A percentile compares a stretch with the other conserved stretches of the same genome.
phyloP scores from a whole-genome alignment of 2,888 invertebrate genomes.

The Rosalia funebris region DNA sequence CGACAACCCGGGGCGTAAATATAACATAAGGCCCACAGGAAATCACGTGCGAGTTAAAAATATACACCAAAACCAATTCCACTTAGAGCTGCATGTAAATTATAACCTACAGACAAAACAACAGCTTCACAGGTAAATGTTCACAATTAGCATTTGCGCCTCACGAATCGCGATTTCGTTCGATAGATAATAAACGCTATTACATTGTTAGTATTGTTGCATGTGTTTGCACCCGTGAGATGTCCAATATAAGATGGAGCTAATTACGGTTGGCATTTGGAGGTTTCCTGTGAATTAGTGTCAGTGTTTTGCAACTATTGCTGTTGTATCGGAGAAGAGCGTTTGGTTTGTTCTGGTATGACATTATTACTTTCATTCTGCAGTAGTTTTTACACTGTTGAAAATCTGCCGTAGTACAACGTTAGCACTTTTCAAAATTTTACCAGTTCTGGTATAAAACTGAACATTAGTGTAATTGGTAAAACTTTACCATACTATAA shows the following conservation, averaged over 20 bases:
- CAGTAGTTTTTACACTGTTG: too few species aligned
- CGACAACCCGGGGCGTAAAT: conserved; percentile 2
- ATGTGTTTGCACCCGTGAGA: not conserved
- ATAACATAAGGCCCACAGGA: not conserved
- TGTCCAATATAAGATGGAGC: not conserved
- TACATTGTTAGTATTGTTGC: not conserved
- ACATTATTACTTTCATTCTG: too few species aligned
- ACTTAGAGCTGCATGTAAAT: not conserved
- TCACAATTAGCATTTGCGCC: conserved; percentile 16
- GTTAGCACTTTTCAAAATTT: too few species aligned
- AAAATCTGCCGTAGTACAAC: too few species aligned
- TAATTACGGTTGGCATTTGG: conserved; percentile 2
- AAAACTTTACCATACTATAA: too few species aligned
- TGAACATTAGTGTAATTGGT: too few species aligned
- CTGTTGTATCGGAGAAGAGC: too few species aligned
- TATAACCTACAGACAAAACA: conserved; percentile 8
- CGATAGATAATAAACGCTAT: not conserved
- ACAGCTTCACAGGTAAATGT: conserved; percentile 5
- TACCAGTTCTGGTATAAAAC: too few species aligned
- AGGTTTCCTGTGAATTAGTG: conserved; percentile 2
- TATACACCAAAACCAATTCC: not conserved
- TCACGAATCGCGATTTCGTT: conserved; percentile 11
- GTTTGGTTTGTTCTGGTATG: too few species aligned
- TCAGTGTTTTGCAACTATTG: conserved; percentile 5
- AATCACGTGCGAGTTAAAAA: conserved; percentile 12